Evolutionary conservation across 2,888 invertebrate genomes (phyloP).

Genomic region (Yponomeuta plumbellus): DNA sequence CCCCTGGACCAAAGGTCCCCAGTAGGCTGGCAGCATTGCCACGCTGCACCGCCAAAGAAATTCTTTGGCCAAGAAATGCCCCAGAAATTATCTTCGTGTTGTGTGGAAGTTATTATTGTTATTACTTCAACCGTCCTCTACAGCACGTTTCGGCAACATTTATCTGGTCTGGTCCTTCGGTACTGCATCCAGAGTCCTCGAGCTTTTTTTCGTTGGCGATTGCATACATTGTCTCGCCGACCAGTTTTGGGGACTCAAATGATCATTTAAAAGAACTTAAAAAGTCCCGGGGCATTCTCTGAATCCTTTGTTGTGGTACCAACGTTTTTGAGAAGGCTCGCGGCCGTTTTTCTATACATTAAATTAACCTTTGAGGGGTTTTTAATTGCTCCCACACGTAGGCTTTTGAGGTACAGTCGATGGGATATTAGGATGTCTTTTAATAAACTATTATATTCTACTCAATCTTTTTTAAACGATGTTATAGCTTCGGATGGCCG

Average conservation of each 20-base stretch:
- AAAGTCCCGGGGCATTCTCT: conserved; percentile 39
- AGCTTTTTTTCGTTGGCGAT: background rate
- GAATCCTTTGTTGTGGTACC: conserved; percentile 39
- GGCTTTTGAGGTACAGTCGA: conserved; percentile 8
- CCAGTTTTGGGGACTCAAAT: background rate
- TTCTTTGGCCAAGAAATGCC: too few relatives aligned
- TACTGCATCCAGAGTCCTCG: background rate
- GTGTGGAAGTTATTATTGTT: too few relatives aligned
- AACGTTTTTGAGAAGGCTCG: conserved; percentile 34
- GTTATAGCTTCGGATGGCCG: too few relatives aligned
- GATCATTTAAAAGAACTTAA: conserved; percentile 36
- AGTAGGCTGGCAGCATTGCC: too few relatives aligned
- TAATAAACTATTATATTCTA: too few relatives aligned
- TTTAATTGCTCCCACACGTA: conserved; percentile 17
- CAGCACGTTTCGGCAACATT: too few relatives aligned
- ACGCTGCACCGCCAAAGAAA: too few relatives aligned
- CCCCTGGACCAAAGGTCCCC: too few relatives aligned
- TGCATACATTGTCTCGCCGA: background rate
- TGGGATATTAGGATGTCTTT: background rate
- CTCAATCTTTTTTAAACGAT: too few relatives aligned
- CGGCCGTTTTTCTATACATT: conserved; percentile 20
- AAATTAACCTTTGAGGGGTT: background rate
- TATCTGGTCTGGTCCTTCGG: background rate
- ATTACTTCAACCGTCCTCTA: too few relatives aligned
- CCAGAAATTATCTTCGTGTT: too few relatives aligned